Evolutionary conservation across 2,888 invertebrate genomes (phyloP), one percentile per base, ranked within the genome.

Genomic region (Formica aserva): DNA sequence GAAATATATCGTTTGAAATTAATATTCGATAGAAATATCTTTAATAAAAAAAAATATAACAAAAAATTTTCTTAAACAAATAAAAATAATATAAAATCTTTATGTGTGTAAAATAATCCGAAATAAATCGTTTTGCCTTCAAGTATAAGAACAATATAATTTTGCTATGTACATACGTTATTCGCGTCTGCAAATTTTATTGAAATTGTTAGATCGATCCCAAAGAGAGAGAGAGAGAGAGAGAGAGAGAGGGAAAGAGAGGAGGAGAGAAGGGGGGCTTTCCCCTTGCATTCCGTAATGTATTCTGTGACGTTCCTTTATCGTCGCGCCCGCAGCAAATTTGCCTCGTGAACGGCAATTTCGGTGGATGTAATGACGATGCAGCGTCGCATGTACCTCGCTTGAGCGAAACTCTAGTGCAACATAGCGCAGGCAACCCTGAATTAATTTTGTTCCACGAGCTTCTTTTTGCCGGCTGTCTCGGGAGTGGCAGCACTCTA

Each of bases 381-480:
- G 71, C 60, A 78, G 69, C 75, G 80, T 82, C 86, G 88, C 83
- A 80, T 48, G 18, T 83, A 80, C 55, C 80, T 63, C 77, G 62
- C 52, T 38, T 29, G 63, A 86, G 83, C 80, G 85, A 88, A 71
- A 82, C 52, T 63, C 66, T 52, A 55, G 22, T 29, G 66, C 66
- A 35, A 74, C 48, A 52, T 35, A 67, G 75, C 18, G 52, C 69
- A 32, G 69, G 67, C 75, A 76, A 75, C 75, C 71, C 69, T 82
- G 84, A 84, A 82, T 84, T 84, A 84, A 84, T 74, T 82, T 75
- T 63, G 69, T 76, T 75, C 75, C 67, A 57, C 62, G 63, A 75
- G 63, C 55, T 63, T 84, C 74, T 86, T 75, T 82, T 82, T 63
- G 13, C 67, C 69, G 62, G 29, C 45, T 55, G 60, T 77, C 77